These are phyloP conservation scores for Ennomos quercinarius DNA, from an alignment of 2,888 invertebrate species.

Conservation along the genomic window DNA sequence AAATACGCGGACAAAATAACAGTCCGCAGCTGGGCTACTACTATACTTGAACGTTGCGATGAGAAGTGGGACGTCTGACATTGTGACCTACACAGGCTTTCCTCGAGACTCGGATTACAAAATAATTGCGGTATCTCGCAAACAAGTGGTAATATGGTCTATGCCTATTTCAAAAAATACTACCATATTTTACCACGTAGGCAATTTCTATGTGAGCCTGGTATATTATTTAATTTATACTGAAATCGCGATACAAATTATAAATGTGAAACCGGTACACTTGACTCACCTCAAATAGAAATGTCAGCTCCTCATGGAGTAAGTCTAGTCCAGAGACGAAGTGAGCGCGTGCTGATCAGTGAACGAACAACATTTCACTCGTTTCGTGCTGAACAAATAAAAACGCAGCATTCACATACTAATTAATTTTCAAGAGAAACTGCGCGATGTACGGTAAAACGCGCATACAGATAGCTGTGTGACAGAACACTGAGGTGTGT, in stretches of 20 bases:
- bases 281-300: slow-evolving; percentile 64
- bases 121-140: slow-evolving; percentile 38
- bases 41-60: slow-evolving; percentile 61
- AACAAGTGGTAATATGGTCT: slow-evolving; percentile 30
- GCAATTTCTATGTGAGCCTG: slow-evolving; percentile 18
- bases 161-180: slow-evolving; percentile 6
- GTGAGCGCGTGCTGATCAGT: slow-evolving; percentile 61
- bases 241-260: slow-evolving; percentile 22
- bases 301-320: slow-evolving; percentile 75
- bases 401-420: slow-evolving; percentile 80
- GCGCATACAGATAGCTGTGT: slow-evolving; percentile 68
- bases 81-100: slow-evolving; percentile 72
- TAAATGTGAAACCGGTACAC: slow-evolving; percentile 31
- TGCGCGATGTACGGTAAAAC: slow-evolving; percentile 66
- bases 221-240: not conserved
- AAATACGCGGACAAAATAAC: slow-evolving; percentile 67
- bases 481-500: slow-evolving; percentile 69
- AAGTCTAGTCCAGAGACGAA: slow-evolving; percentile 58
- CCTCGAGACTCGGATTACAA: slow-evolving; percentile 50
- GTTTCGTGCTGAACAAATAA: slow-evolving; percentile 65
- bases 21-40: slow-evolving; percentile 67
- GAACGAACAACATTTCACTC: slow-evolving; percentile 80
- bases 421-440: slow-evolving; percentile 75
- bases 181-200: not conserved
- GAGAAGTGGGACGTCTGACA: slow-evolving; percentile 77